Evolutionary conservation across 2,888 invertebrate species (phyloP), one percentile per base, ranked within the genome.

Genomic region (Gasteruption jaculator): DNA sequence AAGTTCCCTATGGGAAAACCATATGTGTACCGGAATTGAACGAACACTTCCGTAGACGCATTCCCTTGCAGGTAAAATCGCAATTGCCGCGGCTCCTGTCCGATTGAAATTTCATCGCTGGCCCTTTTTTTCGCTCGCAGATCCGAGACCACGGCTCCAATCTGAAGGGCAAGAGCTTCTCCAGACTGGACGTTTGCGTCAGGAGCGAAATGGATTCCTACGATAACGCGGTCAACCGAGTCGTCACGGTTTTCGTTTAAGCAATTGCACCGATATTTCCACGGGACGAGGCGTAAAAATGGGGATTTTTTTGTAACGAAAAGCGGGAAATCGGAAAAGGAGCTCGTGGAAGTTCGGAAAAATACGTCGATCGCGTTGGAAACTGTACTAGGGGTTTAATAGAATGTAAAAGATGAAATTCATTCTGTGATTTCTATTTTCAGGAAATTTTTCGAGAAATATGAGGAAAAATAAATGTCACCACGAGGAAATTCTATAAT

Each of bases 11-110:
- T 43, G 76, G 74, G 0, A 71, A 74, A 1, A 58, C 58, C 35
- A 59, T 74, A 5, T 76, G 76, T 49, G 71, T 76, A 46, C 76
- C 76, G 5, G 74, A 76, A 56, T 49, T 76, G 22, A 76, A 77
- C 47, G 48, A 61, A 38, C 74, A 75, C 58, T 76, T 71, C 48
- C 71, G 74, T 1, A 72, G 71, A 45, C 56, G 70, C 29, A 71
- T 77, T 35, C 58, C 63, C 4, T 53, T 76, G 20, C 68, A 76
- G 66, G 67, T 68, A 38, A 48, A 31, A 12, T 40, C 3, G 12
- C 16, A 8, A 37, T 5, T 21, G 10, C 20, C 11, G 19, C 20
- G 2, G 11, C 12, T 19, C 20, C 11, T n/a, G 12, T 14, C 3
- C 8, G 19, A 36, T 25, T 10, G 21, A 29, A 12, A 18, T 27